Evolutionary conservation across 2,113 vertebrate genomes (phyloP).

Genomic region (Catagonus wagneri): DNA sequence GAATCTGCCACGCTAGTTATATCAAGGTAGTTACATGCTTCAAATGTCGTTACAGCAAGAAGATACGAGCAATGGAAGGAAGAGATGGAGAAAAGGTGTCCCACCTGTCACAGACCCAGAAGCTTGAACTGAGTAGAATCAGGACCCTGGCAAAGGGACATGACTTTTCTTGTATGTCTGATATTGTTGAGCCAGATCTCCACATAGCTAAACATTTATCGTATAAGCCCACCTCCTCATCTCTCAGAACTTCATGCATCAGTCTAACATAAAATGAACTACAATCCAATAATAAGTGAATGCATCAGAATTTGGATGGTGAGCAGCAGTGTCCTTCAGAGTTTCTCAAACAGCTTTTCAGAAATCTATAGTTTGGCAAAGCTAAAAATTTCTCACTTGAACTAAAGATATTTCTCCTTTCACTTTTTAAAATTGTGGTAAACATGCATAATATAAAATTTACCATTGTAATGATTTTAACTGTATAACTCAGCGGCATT

Average conservation of each 20-base stretch:
- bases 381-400: background rate
- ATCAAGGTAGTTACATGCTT: background rate
- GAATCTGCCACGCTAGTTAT: background rate
- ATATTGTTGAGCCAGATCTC: background rate
- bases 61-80: background rate
- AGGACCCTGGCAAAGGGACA: background rate
- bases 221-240: too few relatives aligned
- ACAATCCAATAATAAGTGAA: background rate
- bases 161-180: background rate
- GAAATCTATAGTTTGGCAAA: background rate
- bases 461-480: background rate
- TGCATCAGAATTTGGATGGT: background rate
- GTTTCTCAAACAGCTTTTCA: conserved; percentile 11
- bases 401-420: background rate
- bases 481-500: background rate
- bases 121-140: background rate
- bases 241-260: background rate
- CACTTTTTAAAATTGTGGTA: background rate
- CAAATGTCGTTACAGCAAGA: background rate
- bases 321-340: background rate
- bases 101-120: background rate
- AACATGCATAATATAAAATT: background rate
- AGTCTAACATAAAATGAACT: background rate
- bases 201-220: background rate
- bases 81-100: background rate